phyloP scores from a whole-genome alignment of 2,888 invertebrate species.

The Drosophila hawaiiensis region DNA sequence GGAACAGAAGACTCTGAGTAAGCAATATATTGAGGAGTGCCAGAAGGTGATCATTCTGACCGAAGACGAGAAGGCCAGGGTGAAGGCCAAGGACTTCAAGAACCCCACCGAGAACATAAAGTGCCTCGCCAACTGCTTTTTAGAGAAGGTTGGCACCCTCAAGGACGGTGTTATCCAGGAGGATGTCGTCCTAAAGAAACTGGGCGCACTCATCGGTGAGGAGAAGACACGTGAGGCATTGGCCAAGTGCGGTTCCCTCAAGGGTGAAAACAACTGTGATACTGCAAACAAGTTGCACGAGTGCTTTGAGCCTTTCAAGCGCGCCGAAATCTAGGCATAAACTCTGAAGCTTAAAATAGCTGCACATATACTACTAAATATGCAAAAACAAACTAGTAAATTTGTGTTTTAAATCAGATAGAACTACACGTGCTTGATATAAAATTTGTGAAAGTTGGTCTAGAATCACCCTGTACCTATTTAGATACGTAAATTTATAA shows the following conservation, averaged over 20 bases:
- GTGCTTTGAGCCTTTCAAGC: slow-evolving; percentile 67
- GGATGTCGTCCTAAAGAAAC: slow-evolving; percentile 52
- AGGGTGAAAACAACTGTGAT: slow-evolving; percentile 76
- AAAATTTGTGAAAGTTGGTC: neutral
- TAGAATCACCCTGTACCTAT: neutral
- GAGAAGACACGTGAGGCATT: slow-evolving; percentile 67
- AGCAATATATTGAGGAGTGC: slow-evolving; percentile 64
- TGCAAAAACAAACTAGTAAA: neutral
- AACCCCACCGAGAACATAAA: slow-evolving; percentile 69
- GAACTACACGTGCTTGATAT: too few species aligned
- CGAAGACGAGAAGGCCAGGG: slow-evolving; percentile 64
- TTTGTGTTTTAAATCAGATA: neutral
- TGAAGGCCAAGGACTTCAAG: slow-evolving; percentile 67
- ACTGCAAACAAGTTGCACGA: slow-evolving; percentile 67
- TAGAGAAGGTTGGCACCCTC: slow-evolving; percentile 77
- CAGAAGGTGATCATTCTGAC: slow-evolving; percentile 56
- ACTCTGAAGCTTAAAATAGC: neutral
- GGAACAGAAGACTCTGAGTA: slow-evolving; percentile 72
- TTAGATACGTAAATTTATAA: neutral
- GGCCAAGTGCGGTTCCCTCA: slow-evolving; percentile 60
- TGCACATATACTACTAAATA: neutral
- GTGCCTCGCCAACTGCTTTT: slow-evolving; percentile 83
- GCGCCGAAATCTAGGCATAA: slow-evolving; percentile 52
- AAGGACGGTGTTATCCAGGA: slow-evolving; percentile 76
- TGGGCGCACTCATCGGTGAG: slow-evolving; percentile 69